Evolutionary conservation across 2,113 vertebrate genomes (phyloP).

Genomic region (Cinclus mexicanus): DNA sequence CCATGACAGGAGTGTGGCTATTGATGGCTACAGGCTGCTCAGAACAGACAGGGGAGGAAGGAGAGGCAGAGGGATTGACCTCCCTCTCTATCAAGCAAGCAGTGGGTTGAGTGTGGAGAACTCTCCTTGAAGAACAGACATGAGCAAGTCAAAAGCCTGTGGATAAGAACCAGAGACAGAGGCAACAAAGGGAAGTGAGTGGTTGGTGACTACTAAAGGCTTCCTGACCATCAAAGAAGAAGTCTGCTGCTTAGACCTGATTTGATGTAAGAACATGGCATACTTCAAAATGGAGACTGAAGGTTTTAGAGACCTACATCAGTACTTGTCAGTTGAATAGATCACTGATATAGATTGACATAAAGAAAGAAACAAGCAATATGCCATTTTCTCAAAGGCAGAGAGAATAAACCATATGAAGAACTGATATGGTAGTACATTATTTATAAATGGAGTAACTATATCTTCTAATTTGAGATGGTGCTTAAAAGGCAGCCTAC

Average conservation of each 20-base stretch:
- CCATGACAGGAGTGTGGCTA: background rate
- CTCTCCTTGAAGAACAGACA: background rate
- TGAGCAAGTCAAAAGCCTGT: background rate
- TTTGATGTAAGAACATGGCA: background rate
- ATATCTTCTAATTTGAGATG: background rate
- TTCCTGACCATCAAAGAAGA: background rate
- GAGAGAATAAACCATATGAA: background rate
- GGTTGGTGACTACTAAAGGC: background rate
- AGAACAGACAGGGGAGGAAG: background rate
- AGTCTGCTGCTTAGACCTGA: background rate
- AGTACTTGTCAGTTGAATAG: background rate
- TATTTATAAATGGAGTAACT: background rate
- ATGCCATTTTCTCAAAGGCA: background rate
- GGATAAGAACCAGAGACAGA: background rate
- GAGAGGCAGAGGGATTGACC: background rate
- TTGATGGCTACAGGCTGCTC: background rate
- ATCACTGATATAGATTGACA: background rate
- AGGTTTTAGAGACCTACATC: background rate
- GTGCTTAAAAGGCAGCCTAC: background rate
- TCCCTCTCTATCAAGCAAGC: background rate
- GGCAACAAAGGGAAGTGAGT: background rate
- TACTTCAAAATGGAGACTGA: background rate
- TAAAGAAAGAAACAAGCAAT: background rate
- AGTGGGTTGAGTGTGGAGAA: background rate
- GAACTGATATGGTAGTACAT: background rate